Percentiles rank a stretch among this genome's conserved stretches.
These are phyloP conservation scores for Psittacula cyanocephala DNA, from an alignment of 2,113 vertebrate genomes.

Conservation along the genomic window DNA sequence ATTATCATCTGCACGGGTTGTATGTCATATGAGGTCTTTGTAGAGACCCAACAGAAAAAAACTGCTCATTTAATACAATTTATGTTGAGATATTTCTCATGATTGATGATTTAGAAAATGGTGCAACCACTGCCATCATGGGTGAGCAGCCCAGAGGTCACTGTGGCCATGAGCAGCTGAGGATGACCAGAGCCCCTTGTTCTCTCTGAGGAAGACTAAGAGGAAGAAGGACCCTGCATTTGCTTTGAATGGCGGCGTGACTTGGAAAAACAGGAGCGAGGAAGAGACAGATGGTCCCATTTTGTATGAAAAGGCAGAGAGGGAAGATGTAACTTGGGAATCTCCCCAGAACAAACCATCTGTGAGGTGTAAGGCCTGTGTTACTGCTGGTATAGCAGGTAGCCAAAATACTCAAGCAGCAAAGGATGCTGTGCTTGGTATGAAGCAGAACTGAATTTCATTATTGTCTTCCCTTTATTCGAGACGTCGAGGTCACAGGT, in stretches of 20 bases:
- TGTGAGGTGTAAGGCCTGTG: conserved; percentile 27
- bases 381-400: neutral
- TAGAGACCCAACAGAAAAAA: neutral
- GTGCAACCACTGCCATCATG: neutral
- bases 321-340: conserved; percentile 58
- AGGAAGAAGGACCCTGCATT: neutral
- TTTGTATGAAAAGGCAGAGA: conserved; percentile 62
- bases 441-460: neutral
- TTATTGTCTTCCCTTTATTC: neutral
- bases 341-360: conserved; percentile 66
- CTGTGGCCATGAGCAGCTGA: neutral
- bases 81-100: neutral
- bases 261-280: neutral
- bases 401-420: conserved; percentile 34
- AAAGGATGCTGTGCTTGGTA: neutral
- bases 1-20: neutral
- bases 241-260: neutral
- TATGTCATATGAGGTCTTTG: neutral
- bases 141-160: neutral
- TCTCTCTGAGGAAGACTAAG: neutral
- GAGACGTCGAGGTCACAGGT: neutral
- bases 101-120: neutral
- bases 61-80: neutral
- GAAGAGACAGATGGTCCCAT: conserved; percentile 55
- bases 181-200: rapidly evolving